phyloP scores from a whole-genome alignment of 1,140 invertebrate genomes.

The Brachionus sp. region DNA sequence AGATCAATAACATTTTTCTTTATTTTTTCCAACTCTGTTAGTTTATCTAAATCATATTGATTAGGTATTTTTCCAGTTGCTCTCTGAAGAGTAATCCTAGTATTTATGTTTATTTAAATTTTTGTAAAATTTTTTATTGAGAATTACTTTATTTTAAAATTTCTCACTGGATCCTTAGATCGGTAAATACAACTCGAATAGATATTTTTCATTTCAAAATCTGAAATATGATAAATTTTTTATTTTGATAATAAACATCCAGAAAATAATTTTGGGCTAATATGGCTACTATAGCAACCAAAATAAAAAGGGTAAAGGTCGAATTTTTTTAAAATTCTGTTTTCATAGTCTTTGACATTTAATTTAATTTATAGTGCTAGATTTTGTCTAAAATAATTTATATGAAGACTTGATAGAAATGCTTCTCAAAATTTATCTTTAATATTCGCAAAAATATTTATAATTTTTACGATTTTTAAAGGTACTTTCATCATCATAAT shows the following conservation, averaged over 20 bases:
- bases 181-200: constrained; percentile 34
- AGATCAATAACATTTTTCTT: background rate
- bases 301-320: constrained; percentile 27
- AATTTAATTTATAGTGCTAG: no score
- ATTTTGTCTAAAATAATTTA: no score
- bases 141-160: constrained; percentile 37
- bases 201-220: background rate
- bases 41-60: background rate
- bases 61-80: background rate
- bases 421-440: no score
- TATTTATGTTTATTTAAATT: background rate
- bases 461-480: no score
- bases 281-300: constrained; percentile 25
- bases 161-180: constrained; percentile 35
- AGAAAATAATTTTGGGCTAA: background rate
- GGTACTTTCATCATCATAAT: no score
- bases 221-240: background rate
- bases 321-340: background rate
- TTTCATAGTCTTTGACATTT: background rate
- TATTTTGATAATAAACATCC: background rate
- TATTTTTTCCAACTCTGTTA: background rate
- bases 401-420: no score
- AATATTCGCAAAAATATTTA: no score
- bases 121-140: background rate
- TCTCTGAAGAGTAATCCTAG: constrained; percentile 26